Evolutionary conservation across 2,888 invertebrate genomes (phyloP), one percentile per base, ranked within the genome.

Genomic region (Stictocephala bisonia): DNA sequence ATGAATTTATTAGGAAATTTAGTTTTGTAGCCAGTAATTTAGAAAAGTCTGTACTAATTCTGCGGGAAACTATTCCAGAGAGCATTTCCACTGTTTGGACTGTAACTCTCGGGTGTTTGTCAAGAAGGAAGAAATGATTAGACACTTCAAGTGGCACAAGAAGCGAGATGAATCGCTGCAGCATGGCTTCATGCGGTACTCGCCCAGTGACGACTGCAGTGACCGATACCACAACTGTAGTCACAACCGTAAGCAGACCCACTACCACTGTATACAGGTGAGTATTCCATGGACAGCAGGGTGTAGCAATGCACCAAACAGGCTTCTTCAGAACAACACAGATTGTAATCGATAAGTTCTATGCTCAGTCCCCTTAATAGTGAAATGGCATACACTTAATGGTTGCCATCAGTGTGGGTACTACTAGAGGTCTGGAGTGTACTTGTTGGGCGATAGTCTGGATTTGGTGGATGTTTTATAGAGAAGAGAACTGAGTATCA

Each of bases 131-230:
- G 98, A 99, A 84, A 98, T 99, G 93, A 97, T 98, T 78, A 90
- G 98, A 48, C 98, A 99, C 85, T 96, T 97, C 83, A 99, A 99
- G 87, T 98, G 98, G 98, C 98, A 99, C 86, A 97, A 97, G 86
- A 99, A 99, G 85, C 90, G 98, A 1, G 97, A 97, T 82, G 98
- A 99, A 83, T 96, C 96, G 4, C 86, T 99, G 35, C 95, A 96
- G 78, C 95, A 98, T 82, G 98, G 98, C 15, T 96, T 96, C 85
- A 93, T 96, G 87, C 87, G 96, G 70, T 99, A 97, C 84, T 96
- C 96, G 69, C 96, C 98, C 0, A 88, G 94, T 77, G 98, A 99
- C 83, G 97, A 97, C 84, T 99, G 99, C 84, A 90, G 93, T 1
- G 93, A 94, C 77, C 88, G 93, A 75, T 96, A 95, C 84, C 83